Base-by-base conservation (phyloP, 2,113 vertebrate genomes). In the Prolemur simus region DNA sequence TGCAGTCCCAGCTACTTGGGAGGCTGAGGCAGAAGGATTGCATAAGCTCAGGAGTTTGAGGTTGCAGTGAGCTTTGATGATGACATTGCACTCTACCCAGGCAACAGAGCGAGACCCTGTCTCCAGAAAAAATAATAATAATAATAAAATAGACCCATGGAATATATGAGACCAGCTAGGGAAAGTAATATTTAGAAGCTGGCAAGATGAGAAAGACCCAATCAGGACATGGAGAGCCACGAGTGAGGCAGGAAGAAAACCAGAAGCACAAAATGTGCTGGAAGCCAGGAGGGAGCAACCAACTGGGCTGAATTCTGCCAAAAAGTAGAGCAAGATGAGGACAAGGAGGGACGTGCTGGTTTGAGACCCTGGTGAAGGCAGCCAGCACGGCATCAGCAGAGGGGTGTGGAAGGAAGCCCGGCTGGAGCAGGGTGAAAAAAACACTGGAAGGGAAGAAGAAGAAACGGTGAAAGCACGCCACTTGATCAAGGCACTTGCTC, bases 351-450 rank as follows among this genome's bases (percentile, higher is more conserved):
- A 25, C 3, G 20, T 7, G 7, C 49, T 45, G 11, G 60, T 5
- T 8, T 56, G 29, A 69, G 37, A 58, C 8, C 27, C 29, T 3
- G 21, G 39, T 2, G 17, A 21, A 68, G 45, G 32, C 45, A 3
- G 68, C 77, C 52, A 74, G 27, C 2, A 42, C 2, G 10, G 18
- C 6, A 20, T 91, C 21, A 14, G 1, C 27, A 13, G 49, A 45
- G 21, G 7, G 68, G 2, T 42, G 6, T 10, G 15, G 80, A 47
- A 29, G 69, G 56, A 15, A 25, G 8, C 20, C 25, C 0, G 1
- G 29, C 32, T 52, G 1, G 0, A 15, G n/a, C 0, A 20, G 71
- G 21, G 6, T 27, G 9, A 66, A n/a, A 8, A 52, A 37, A 32
- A 58, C 25, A 80, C 64, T 5, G 18, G 17, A 83, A 34, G n/a